Evolutionary conservation across 2,797 vertebrate genomes (phyloP).

Genomic region (Crocidura indochinensis): DNA sequence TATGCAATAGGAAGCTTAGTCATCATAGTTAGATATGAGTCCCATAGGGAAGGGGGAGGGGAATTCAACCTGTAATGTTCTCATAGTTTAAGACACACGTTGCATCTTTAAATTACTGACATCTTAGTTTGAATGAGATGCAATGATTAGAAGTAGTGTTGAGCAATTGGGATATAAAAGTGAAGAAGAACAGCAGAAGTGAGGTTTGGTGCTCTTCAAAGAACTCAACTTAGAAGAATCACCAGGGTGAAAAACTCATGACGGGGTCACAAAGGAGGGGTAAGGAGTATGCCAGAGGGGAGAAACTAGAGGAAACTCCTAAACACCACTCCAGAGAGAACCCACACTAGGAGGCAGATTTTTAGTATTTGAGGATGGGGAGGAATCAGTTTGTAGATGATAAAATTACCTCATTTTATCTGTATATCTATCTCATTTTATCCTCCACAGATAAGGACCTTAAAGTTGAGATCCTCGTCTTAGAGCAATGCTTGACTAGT

Average conservation of each 20-base stretch:
- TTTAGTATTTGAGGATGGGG: fast-evolving
- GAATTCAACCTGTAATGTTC: not conserved
- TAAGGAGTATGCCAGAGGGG: not conserved
- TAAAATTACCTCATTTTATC: not conserved
- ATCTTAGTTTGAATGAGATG: constrained; percentile 28
- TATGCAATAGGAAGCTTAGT: not conserved
- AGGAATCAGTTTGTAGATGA: not conserved
- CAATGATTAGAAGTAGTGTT: not conserved
- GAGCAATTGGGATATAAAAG: not conserved
- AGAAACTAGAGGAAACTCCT: not conserved
- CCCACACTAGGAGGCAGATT: not conserved
- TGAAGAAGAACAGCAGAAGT: not conserved
- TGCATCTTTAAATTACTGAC: not conserved
- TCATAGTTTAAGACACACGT: not conserved
- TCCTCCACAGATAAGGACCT: no score
- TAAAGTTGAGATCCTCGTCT: not conserved
- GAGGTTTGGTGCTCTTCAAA: not conserved
- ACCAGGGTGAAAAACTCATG: not conserved
- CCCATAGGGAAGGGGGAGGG: not conserved
- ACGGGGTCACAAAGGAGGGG: not conserved
- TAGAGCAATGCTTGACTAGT: not conserved
- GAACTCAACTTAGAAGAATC: not conserved
- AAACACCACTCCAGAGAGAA: constrained; percentile 9
- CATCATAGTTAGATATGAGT: not conserved
- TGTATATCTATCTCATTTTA: no score